A percentile compares a stretch with the other conserved stretches of the same genome.
These are phyloP conservation scores for Semaprochilodus insignis DNA, from an alignment of 2,797 vertebrate species.

Conservation along the genomic window DNA sequence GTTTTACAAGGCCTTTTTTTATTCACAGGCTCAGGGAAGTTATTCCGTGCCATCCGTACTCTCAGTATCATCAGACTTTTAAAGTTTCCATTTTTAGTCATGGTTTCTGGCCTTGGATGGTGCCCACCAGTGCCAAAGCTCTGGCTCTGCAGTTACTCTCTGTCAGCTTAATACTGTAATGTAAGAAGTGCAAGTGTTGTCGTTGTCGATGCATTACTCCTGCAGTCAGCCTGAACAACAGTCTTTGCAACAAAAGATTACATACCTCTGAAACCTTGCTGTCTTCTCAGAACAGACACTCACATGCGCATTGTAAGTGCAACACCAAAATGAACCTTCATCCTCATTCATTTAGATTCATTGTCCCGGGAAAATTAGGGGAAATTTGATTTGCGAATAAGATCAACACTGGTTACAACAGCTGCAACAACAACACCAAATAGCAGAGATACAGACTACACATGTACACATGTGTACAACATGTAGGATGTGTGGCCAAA, in stretches of 20 bases:
- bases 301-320: not conserved
- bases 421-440: not conserved
- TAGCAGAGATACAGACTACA: not conserved
- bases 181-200: not conserved
- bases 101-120: not conserved
- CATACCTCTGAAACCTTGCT: not conserved
- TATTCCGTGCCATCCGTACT: slow-evolving; percentile 1
- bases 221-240: not conserved
- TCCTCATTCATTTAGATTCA: too few species aligned
- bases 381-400: too few species aligned
- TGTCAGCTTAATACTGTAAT: not conserved
- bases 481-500: too few species aligned
- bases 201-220: not conserved
- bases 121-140: not conserved
- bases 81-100: slow-evolving; percentile 11
- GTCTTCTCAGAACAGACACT: not conserved
- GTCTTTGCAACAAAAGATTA: not conserved
- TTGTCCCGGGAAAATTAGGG: too few species aligned
- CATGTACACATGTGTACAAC: not conserved
- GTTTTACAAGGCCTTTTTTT: slow-evolving; percentile 13
- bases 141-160: not conserved
- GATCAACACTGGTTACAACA: too few species aligned
- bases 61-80: not conserved
- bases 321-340: not conserved
- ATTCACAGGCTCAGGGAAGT: slow-evolving; percentile 6